phyloP scores from a whole-genome alignment of 2,888 invertebrate species.

The Plebejus anna region DNA sequence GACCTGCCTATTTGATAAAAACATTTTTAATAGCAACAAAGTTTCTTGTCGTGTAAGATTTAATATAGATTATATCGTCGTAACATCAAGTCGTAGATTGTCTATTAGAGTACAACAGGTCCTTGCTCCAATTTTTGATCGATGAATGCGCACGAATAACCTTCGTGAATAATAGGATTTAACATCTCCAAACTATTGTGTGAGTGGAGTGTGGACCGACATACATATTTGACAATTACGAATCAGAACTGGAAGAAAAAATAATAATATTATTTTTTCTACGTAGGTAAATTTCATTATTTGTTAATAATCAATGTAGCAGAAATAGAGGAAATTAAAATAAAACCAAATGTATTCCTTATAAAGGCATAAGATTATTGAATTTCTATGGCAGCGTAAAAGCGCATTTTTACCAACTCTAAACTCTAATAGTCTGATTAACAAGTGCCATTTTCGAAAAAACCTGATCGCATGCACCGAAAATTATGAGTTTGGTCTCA shows the following conservation, averaged over 20 bases:
- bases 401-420: not conserved
- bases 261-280: not conserved
- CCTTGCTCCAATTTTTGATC: conserved; percentile 28
- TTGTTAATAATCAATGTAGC: not conserved
- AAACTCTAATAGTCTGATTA: not conserved
- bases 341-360: not conserved
- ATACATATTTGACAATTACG: not conserved
- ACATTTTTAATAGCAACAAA: too few relatives aligned
- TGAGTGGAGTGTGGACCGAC: not conserved
- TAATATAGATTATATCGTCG: not conserved
- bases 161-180: conserved; percentile 24
- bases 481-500: too few relatives aligned
- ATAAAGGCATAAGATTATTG: too few relatives aligned
- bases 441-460: too few relatives aligned
- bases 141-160: conserved; percentile 23
- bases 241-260: not conserved
- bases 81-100: not conserved
- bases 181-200: conserved; percentile 18
- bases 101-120: not conserved
- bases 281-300: not conserved
- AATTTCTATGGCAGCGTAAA: not conserved
- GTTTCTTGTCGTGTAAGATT: not conserved
- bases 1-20: too few relatives aligned
- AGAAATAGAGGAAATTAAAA: not conserved
- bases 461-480: too few relatives aligned